Conservation (phyloP, 2,113 vertebrate species). For the Paracanthobrama guichenoti region DNA sequence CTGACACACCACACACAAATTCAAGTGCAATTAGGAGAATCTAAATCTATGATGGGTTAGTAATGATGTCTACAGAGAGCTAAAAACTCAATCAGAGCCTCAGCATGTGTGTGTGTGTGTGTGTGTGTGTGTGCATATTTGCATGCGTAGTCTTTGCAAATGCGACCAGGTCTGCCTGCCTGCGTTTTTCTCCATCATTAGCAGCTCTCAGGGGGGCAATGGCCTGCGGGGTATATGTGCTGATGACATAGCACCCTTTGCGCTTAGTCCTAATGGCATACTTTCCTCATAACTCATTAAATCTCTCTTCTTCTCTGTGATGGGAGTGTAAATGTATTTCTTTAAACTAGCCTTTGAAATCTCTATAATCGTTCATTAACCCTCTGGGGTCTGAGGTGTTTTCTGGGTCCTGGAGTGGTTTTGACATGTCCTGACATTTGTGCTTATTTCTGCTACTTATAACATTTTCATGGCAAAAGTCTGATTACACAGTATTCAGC, state of each 20-base stretch:
- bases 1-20: neutral
- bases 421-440: no score
- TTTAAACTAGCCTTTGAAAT: neutral
- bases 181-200: constrained; percentile 42
- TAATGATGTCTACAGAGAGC: constrained; percentile 36
- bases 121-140: constrained; percentile 10
- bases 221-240: constrained; percentile 8
- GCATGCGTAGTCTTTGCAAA: constrained; percentile 8
- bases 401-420: no score
- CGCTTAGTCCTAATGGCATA: constrained; percentile 21
- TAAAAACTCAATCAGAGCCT: constrained; percentile 34
- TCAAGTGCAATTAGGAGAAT: constrained; percentile 23
- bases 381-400: no score
- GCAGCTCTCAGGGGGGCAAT: constrained; percentile 24
- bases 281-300: constrained; percentile 10
- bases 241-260: constrained; percentile 22
- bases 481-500: no score
- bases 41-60: constrained; percentile 31
- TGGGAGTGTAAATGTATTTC: neutral
- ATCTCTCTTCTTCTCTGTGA: constrained; percentile 5
- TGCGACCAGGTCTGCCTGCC: constrained; percentile 37
- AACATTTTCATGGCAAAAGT: no score
- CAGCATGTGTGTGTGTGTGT: constrained; percentile 29
- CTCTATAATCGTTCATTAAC: neutral
- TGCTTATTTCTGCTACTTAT: no score